Base-by-base conservation (phyloP, 2,113 vertebrate species). In the Mixornis gularis region DNA sequence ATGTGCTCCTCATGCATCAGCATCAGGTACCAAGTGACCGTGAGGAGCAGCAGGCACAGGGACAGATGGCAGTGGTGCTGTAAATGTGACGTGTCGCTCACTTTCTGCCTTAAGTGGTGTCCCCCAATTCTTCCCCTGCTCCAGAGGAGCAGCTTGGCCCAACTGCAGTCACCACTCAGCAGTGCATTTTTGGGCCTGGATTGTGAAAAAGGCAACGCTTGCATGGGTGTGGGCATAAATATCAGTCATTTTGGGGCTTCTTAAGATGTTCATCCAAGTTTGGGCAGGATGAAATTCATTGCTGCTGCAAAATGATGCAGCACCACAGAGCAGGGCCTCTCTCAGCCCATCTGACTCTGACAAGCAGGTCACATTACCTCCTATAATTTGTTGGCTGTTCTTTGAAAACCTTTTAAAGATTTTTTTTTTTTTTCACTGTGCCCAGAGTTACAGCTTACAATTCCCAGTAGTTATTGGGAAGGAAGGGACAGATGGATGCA, bases 111-210 rank as follows among this genome's bases (percentile, higher is more conserved):
- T 5, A 9, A 4, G 3, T 12, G 46, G 22, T 88, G n/a, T 1
- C 21, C 38, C 26, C 10, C 21, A 53, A 0, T 36, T 48, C 41
- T 36, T 22, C 8, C 26, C 51, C 12, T 49, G 65, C 41, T n/a
- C 36, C 34, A 19, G 32, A 21, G 56, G 70, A 66, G 60, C 36
- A 87, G 59, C 59, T 34, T 19, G 41, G n/a, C n/a, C 20, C 43
- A 40, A 43, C 46, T 7, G 25, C 36, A 58, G 24, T 9, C 51
- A n/a, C 30, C 10, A 5, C 40, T 29, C 56, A 59, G 63, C 38
- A 63, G 40, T 0, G 1, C 19, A 0, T 5, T 2, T 38, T 46
- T 0, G 7, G 30, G 58, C 19, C 49, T 29, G 53, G 30, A 7
- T 0, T 30, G 30, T 26, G 32, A 21, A 30, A 87, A 44, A 29